Base-by-base conservation (phyloP, 2,888 invertebrate species). In the Lasioglossum leucozonium region DNA sequence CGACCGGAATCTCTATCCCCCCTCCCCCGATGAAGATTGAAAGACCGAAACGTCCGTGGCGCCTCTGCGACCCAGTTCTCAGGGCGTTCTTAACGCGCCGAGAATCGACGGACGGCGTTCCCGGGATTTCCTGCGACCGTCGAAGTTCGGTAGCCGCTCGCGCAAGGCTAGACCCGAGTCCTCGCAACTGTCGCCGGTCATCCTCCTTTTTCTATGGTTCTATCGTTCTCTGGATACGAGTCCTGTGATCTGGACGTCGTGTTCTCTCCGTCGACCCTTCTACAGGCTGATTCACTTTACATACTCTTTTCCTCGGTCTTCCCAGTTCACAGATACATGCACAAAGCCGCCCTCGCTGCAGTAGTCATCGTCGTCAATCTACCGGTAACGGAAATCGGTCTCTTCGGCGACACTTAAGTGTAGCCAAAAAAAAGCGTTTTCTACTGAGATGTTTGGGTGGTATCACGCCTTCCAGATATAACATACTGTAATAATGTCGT, bases 1-100 rank as follows among this genome's bases (percentile, higher is more conserved):
- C 89, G 79, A 84, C 79, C 87, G 82, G 87, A 89, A 90, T 89
- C 87, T 84, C 89, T 75, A 81, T 88, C 85, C 83, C 67, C n/a
- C 73, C 67, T 18, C 73, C 51, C n/a, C 51, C 81, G 82, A 37
- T 74, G 81, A 88, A 89, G 89, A 89, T 89, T 85, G 88, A 89
- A 89, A 88, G 84, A 81, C 81, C 81, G 72, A 79, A 81, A 51
- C 80, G 73, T 44, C 47, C 55, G 44, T 72, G 65, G 65, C 40
- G 67, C 67, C 22, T 51, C 47, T 72, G 58, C 89, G 90, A 88
- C 90, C 90, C 81, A 89, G 84, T 84, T 84, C 69, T 22, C 6
- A 37, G 22, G 51, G 22, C 77, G 72, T 74, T 77, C 77, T 42
- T 84, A 51, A 42, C 62, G 65, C 11, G 47, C 67, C n/a, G 11